Base-by-base conservation (phyloP, 1,140 invertebrate species). In the Euborellia annulipes region DNA sequence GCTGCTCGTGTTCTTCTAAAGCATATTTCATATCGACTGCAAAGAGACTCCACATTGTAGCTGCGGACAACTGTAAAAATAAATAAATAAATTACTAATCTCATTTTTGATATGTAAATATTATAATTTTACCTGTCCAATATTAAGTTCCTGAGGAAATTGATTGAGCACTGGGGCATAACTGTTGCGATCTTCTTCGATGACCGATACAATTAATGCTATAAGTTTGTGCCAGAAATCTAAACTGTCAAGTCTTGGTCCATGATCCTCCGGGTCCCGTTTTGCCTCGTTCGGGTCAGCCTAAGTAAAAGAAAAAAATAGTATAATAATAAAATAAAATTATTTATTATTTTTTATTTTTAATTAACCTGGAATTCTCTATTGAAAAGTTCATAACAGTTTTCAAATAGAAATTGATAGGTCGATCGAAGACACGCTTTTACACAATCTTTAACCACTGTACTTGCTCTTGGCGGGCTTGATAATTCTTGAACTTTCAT, bases 401-500 rank as follows among this genome's bases (percentile, higher is more conserved):
- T 95, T 64, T 95, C 91, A 66, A 96, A 97, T 14, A 98, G 73
- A 64, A 96, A 97, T 69, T 96, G 89, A 68, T 97, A 98, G 14
- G 93, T 98, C 22, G 93, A 95, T 58, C 92, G 69, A 48, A 98
- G 78, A 65, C 96, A 99, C 18, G 93, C 93, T 61, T 92, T 97
- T 1, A 96, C 95, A 68, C 96, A 99, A 65, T 99, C 94, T 67
- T 96, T 97, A 0, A 99, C 94, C 3, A 98, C 95, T 18, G 87
- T 92, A 62, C 89, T 93, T 17, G 96, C 95, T 53, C 95, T 68
- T 1, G 94, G 95, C 38, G 95, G 95, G 71, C 89, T 93, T 11
- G 91, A 86, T 50, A 99, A 63, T 61, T 99, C 95, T 77, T 98
- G 92, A 2, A 98, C 95, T 73, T 99, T 99, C 96, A 99, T 98